Conservation (phyloP, 2,888 invertebrate species). For the Acronicta leporina region DNA sequence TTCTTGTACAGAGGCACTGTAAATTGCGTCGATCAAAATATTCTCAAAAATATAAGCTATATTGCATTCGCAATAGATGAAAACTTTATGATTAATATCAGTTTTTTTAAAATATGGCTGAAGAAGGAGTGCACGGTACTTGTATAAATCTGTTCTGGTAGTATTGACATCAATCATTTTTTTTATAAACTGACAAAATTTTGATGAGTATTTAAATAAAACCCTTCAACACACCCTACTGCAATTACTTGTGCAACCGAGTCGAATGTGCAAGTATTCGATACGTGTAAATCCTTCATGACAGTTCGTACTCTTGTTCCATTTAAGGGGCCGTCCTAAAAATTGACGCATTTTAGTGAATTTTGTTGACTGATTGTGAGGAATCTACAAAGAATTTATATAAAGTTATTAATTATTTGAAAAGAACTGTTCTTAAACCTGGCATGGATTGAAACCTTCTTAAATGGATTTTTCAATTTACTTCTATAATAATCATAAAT, state of each 20-base stretch:
- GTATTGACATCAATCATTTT: constrained; percentile 14
- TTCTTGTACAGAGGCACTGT: constrained; percentile 19
- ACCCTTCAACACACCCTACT: constrained; percentile 20
- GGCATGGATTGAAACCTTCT: no score
- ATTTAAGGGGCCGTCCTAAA: no score
- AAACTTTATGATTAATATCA: constrained; percentile 7
- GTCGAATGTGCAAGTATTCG: constrained; percentile 15
- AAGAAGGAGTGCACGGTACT: constrained; percentile 12
- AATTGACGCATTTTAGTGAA: no score
- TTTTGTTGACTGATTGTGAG: no score
- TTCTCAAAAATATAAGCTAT: constrained; percentile 7
- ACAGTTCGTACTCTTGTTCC: constrained; percentile 14
- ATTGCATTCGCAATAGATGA: constrained; percentile 14
- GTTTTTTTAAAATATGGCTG: constrained; percentile 7
- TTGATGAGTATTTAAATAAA: constrained; percentile 19
- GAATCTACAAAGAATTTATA: no score
- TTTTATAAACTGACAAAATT: constrained; percentile 12
- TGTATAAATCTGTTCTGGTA: constrained; percentile 17
- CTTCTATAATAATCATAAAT: no score
- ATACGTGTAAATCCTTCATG: constrained; percentile 8
- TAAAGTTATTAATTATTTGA: no score
- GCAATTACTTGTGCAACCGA: constrained; percentile 24
- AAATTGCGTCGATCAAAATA: constrained; percentile 15
- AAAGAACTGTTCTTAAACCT: no score
- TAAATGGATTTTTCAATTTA: no score